Evolutionary conservation across 2,113 vertebrate genomes (phyloP), one percentile per base, ranked within the genome.

Genomic region (Emydocephalus ijimae): DNA sequence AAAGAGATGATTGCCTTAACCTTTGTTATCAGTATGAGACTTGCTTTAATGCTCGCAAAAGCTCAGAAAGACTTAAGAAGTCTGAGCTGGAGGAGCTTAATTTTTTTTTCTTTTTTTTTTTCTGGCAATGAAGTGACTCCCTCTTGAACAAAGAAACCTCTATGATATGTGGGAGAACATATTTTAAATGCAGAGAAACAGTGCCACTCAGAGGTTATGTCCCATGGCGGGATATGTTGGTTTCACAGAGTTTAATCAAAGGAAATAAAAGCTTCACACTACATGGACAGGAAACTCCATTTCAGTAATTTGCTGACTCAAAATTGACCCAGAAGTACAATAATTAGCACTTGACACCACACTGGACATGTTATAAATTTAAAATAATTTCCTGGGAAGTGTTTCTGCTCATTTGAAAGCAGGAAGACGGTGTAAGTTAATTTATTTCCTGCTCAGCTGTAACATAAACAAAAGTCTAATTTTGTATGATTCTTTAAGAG

Each of bases 1-100:
- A 95, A 96, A 89, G 94, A 94, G 94, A 95, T 94, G 93, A 96
- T 96, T 96, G 93, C 95, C 29, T 95, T 92, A 95, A 95, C 94
- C 93, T 96, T 94, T 95, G 90, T 94, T 95, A 96, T 94, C 96
- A 93, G 93, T 54, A 7, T 92, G 93, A 96, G 94, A 94, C 91
- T 89, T 94, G 24, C 89, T 96, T 95, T 93, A 96, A 91, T 61
- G 93, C 93, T 95, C 2, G 2, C 57, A 91, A 94, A 92, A 74
- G 54, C 93, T 96, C 90, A 88, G 91, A 95, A 95, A 91, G 45
- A 93, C 55, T 94, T 96, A 85, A 0, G 90, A 93, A 95, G 56
- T 89, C 94, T 94, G 89, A 87, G 43, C 59, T 52, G 26, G 45
- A 92, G 34, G 92, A 91, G 23, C 54, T 93, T 85, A 0, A 0